Evolutionary conservation across 2,113 vertebrate genomes (phyloP), one percentile per base, ranked within the genome.

Genomic region (Cygnus buccinator): DNA sequence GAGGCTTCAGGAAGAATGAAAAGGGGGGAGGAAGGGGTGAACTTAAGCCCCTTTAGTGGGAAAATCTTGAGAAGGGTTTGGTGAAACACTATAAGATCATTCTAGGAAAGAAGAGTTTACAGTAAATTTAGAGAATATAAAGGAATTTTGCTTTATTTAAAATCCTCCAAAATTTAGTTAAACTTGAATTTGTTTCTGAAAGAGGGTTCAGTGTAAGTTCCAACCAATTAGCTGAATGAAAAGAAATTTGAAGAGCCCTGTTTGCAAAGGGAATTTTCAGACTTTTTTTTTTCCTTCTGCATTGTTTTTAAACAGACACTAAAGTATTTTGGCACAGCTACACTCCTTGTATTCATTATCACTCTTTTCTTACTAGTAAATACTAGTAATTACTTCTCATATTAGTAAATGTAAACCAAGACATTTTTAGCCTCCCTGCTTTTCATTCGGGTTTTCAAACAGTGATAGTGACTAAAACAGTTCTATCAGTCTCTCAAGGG

Each of bases 391-490:
- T 46, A 46, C 46, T 48, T 48, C 46, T 48, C 48, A 9, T 72
- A 85, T 91, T 91, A 71, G 26, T 94, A 67, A 95, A 68, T 84
- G 84, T 93, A 96, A 97, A 88, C 67, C 46, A 67, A 88, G 91
- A 68, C 75, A 84, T 68, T 91, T 96, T 80, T 93, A 86, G 33
- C 87, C 92, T 90, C 85, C 79, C 74, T 91, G 84, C 85, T 96
- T 96, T 97, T 95, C 95, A 92, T 96, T 97, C 81, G 93, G 71
- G 86, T 94, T 90, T 95, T 96, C 95, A 95, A 96, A 96, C 96
- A 96, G 83, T 82, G 35, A 74, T 96, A 84, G 89, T 96, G 94
- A 93, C 90, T 84, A 78, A 75, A 89, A 65, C 76, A 92, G 68
- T 66, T 92, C 93, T 94, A 88, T 94, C 85, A 96, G 76, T 81